Conservation (phyloP, 2,888 invertebrate species). For the Adelognathus sp. region DNA sequence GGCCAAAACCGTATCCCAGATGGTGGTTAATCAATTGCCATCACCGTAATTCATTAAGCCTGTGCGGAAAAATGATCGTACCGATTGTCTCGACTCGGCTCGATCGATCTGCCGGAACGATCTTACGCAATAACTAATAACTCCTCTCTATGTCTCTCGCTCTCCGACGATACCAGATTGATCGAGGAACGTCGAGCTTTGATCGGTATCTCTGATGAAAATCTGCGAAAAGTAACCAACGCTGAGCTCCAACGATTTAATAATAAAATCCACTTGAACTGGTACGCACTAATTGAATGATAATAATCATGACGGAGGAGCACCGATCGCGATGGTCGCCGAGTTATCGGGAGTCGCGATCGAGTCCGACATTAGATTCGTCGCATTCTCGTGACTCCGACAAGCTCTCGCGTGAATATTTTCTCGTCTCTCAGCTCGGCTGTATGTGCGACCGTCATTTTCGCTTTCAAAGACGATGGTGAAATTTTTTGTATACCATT, state of each 20-base stretch:
- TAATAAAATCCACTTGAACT: background rate
- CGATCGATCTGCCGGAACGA: background rate
- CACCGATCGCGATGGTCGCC: background rate
- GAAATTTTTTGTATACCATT: too few species aligned
- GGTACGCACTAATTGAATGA: background rate
- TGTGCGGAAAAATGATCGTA: background rate
- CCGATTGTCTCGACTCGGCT: background rate
- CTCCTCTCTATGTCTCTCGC: too few species aligned
- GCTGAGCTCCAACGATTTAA: background rate
- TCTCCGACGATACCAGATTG: background rate
- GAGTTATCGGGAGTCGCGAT: slow-evolving; percentile 10
- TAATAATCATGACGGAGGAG: background rate
- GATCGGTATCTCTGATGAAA: too few species aligned
- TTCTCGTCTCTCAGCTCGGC: background rate
- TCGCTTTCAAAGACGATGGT: too few species aligned
- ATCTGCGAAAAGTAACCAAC: background rate
- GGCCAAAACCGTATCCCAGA: background rate
- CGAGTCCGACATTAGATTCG: slow-evolving; percentile 21
- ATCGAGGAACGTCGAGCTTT: background rate
- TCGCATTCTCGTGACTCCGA: background rate
- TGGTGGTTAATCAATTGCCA: background rate
- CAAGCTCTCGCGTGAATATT: background rate
- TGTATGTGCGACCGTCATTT: background rate
- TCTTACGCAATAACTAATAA: background rate
- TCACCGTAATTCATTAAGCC: background rate